These are phyloP conservation scores for Formica aserva DNA, from an alignment of 2,888 invertebrate genomes.

Conservation along the genomic window DNA sequence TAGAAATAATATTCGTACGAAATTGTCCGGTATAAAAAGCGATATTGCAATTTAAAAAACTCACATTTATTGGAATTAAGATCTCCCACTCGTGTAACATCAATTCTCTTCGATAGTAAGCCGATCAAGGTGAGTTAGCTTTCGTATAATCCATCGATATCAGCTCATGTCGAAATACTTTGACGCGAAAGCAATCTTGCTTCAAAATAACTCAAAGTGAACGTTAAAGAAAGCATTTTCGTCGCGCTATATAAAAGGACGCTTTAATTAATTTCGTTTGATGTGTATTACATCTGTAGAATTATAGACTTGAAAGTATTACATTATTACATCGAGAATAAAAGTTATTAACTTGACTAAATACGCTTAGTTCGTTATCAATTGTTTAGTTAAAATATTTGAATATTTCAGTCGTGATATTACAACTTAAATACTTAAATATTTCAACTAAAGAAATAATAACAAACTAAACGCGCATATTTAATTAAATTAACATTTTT, in stretches of 20 bases:
- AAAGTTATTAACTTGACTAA: too few relatives aligned
- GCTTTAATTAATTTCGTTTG: constrained; percentile 25
- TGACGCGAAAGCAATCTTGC: constrained; percentile 32
- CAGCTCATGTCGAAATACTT: constrained; percentile 32
- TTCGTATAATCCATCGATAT: constrained; percentile 44
- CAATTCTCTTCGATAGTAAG: constrained; percentile 42
- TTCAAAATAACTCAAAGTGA: constrained; percentile 31
- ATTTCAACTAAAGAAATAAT: too few relatives aligned
- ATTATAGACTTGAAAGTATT: not conserved
- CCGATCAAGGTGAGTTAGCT: constrained; percentile 40
- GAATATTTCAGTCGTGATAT: too few relatives aligned
- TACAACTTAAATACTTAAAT: too few relatives aligned
- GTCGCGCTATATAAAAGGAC: constrained; percentile 7
- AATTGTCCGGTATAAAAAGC: constrained; percentile 17
- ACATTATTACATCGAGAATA: too few relatives aligned
- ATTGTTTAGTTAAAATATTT: too few relatives aligned
- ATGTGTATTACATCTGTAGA: not conserved
- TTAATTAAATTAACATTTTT: too few relatives aligned
- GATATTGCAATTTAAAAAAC: constrained; percentile 22
- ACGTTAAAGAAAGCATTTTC: constrained; percentile 20
- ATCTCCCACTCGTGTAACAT: constrained; percentile 14
- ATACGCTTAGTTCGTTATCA: too few relatives aligned
- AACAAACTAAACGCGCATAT: too few relatives aligned
- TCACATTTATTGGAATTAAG: constrained; percentile 6
- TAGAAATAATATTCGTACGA: constrained; percentile 17